Base-by-base conservation (phyloP, 2,113 vertebrate species). In the Arizona elegans region DNA sequence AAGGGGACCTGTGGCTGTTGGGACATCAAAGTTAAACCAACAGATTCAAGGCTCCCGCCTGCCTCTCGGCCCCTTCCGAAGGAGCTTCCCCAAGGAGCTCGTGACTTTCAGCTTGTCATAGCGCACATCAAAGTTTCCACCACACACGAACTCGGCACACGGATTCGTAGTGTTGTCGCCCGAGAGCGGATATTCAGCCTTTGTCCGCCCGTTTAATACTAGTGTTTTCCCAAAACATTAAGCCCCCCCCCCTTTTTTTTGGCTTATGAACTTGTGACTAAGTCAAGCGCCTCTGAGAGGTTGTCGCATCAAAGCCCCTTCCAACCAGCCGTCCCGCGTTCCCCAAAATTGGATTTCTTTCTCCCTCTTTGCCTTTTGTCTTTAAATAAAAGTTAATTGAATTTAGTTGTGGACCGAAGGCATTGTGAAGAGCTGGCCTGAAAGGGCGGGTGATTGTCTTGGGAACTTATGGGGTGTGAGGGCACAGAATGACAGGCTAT, bases 21-120 rank as follows among this genome's bases (percentile, higher is more conserved):
- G 96, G 95, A 98, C 98, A 99, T 99, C 98, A 99, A 99, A 99
- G 99, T 97, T 98, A 97, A 96, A 96, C 97, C 98, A 99, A 96
- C 97, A 98, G 99, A 98, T 98, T 94, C 88, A 47, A 29, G 90
- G 91, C 95, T 96, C 95, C 96, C 93, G 90, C 93, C 95, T 94
- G 15, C 58, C 95, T 87, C 85, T 62, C 24, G 10, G 33, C 90
- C 89, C 95, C 93, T 26, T 91, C 92, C 91, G 91, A 95, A 97
- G 97, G 96, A n/a, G 96, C 96, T 93, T 94, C 96, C 94, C 96
- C 70, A 0, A 97, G 95, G 96, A 92, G 97, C 97, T 97, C 96
- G 94, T 26, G 96, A 97, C 98, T 98, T 96, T 59, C 96, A 95
- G 97, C 97, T 97, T 97, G 97, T 98, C 98, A 96, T 17, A 43